These are phyloP conservation scores for Cephus pulcher DNA, from an alignment of 2,888 invertebrate genomes.

Conservation along the genomic window DNA sequence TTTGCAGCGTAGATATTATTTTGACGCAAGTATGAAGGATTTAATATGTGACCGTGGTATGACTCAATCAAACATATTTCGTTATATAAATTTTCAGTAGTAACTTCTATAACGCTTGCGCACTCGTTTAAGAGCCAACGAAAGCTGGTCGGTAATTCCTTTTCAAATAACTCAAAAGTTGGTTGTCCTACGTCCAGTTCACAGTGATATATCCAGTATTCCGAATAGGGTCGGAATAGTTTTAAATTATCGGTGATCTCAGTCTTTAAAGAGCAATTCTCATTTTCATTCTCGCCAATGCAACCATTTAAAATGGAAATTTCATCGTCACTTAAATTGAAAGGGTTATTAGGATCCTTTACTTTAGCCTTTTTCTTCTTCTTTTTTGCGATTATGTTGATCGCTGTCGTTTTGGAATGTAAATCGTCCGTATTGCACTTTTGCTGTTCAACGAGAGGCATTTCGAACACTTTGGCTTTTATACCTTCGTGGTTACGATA, in stretches of 20 bases:
- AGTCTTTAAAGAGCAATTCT: neutral
- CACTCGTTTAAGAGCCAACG: slow-evolving; percentile 64
- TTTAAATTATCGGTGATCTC: slow-evolving; percentile 17
- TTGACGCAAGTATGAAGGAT: slow-evolving; percentile 16
- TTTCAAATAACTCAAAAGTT: slow-evolving; percentile 52
- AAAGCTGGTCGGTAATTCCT: slow-evolving; percentile 57
- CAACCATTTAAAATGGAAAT: slow-evolving; percentile 28
- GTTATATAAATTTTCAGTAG: slow-evolving; percentile 56
- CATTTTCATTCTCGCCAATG: slow-evolving; percentile 8
- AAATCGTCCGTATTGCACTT: neutral
- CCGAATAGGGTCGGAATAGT: slow-evolving; percentile 50
- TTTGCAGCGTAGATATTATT: slow-evolving; percentile 12
- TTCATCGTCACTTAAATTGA: slow-evolving; percentile 20
- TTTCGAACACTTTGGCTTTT: neutral
- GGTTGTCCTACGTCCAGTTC: slow-evolving; percentile 41
- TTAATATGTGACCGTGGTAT: slow-evolving; percentile 45
- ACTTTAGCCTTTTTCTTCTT: slow-evolving; percentile 20
- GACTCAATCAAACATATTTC: slow-evolving; percentile 59
- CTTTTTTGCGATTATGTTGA: neutral
- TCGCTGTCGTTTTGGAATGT: slow-evolving; percentile 1
- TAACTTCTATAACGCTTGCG: slow-evolving; percentile 54
- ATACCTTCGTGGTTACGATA: neutral
- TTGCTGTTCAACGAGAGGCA: neutral
- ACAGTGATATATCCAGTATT: slow-evolving; percentile 64
- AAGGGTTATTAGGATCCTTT: neutral